Evolutionary conservation across 2,113 vertebrate species (phyloP).

Genomic region (Hucho hucho): DNA sequence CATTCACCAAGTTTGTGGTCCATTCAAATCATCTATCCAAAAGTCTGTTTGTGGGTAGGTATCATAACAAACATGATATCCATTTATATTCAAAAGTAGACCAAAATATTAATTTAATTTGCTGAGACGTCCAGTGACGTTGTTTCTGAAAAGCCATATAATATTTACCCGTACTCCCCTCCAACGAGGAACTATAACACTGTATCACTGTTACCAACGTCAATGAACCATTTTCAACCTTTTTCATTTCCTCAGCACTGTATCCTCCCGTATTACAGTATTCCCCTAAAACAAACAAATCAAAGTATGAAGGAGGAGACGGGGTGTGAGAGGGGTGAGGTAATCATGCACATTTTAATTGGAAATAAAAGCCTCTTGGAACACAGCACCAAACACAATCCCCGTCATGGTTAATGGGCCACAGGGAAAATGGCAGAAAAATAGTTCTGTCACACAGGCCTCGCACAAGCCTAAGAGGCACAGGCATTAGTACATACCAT

Average conservation of each 20-base stretch:
- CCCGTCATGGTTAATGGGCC: constrained; percentile 49
- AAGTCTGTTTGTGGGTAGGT: neutral
- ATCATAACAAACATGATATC: too few relatives aligned
- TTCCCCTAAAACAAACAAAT: neutral
- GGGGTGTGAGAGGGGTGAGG: constrained; percentile 15
- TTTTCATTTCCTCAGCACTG: too few relatives aligned
- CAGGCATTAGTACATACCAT: neutral
- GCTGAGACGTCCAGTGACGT: neutral
- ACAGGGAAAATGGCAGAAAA: neutral
- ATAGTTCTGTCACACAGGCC: constrained; percentile 11
- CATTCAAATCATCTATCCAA: neutral
- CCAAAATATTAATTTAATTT: too few relatives aligned
- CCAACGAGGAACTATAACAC: too few relatives aligned
- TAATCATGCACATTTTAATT: constrained; percentile 40
- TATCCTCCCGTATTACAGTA: too few relatives aligned
- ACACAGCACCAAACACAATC: constrained; percentile 36
- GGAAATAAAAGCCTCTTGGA: constrained; percentile 16
- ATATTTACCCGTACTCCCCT: too few relatives aligned
- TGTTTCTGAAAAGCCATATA: neutral
- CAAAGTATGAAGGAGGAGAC: neutral
- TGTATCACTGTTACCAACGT: too few relatives aligned
- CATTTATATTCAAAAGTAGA: too few relatives aligned
- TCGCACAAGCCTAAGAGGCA: constrained; percentile 32
- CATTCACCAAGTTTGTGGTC: constrained; percentile 3
- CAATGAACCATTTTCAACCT: too few relatives aligned